Evolutionary conservation across 2,113 vertebrate genomes (phyloP), one percentile per base, ranked within the genome.

Genomic region (Podiceps cristatus): DNA sequence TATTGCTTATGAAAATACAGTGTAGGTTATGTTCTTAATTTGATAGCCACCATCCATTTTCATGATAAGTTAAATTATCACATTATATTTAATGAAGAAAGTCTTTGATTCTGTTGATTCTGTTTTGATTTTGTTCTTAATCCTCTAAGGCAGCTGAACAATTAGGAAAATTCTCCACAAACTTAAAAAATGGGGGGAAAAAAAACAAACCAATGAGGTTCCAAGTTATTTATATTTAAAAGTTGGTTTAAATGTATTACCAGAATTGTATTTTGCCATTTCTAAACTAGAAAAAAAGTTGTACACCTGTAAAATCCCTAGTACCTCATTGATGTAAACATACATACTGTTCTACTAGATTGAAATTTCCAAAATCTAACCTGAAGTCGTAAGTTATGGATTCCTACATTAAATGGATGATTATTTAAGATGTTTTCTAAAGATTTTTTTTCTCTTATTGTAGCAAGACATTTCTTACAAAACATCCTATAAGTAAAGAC

Each of bases 231-330:
- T 71, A 3, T 31, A 10, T 72, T 35, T 59, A 23, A 45, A 80
- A 7, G 2, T 50, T 55, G 10, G 1, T 47, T 77, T 59, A 81
- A 88, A 35, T 60, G 13, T 45, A 24, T 67, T 56, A 44, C 29
- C 2, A 1, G 53, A 83, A 44, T 16, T 45, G 13, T 0, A 0
- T 52, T 80, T 83, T 42, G 9, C 8, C 7, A 29, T n/a, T 40
- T 83, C 40, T 35, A 88, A 60, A 66, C 27, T 17, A 22, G 10
- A 50, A 60, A 59, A 64, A 3, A 37, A 20, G 2, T 35, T 10
- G 5, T 8, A 45, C 68, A 79, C 22, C 18, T 68, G 4, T 62
- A 47, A 77, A 88, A 88, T 77, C 56, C 4, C 22, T 59, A 12
- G 27, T 42, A 67, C 35, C 2, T 67, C 40, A 20, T 7, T 81